Base-by-base conservation (phyloP, 1,140 invertebrate genomes). In the Apis laboriosa region DNA sequence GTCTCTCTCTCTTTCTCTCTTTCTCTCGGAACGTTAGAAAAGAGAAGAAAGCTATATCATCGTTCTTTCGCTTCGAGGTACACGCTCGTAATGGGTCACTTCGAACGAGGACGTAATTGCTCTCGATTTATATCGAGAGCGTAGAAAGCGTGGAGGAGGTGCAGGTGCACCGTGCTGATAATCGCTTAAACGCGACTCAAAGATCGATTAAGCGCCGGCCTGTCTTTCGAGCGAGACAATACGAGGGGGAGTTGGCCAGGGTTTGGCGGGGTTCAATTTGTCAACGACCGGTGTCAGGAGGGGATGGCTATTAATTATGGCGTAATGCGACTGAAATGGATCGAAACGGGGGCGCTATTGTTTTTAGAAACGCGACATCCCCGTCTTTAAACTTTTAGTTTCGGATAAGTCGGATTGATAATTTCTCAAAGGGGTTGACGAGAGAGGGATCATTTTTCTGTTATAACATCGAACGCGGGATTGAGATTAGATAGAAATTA, bases 51-150 rank as follows among this genome's bases (percentile, higher is more conserved):
- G 51, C 51, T 70, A n/a, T 28, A 21, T 51, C 55, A 15, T 15
- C 15, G 28, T 34, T 56, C 2, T 19, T 43, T 28, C 15, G 13
- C 51, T 5, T 11, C 34, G 3, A 43, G 4, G 9, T 7, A 15
- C 49, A 60, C 71, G n/a, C 74, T 51, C 56, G 28, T 86, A 80
- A 86, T 74, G 68, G 61, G 34, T 77, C 75, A 73, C 85, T 84
- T 80, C 56, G 58, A 87, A 84, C 77, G 76, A 43, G 34, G 34
- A 79, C 75, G 76, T 87, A 86, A 87, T 87, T 87, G 85, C 76
- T 77, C 80, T 71, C 71, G 60, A 87, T 87, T 87, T 84, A 84
- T 87, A 81, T 77, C 68, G 81, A 72, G 74, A 80, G 78, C 75
- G 80, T 85, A 79, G 86, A 83, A 74, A 82, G 58, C 74, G 19